Percentiles rank a stretch among this genome's conserved stretches.
These are phyloP conservation scores for Xiphophorus birchmanni DNA, from an alignment of 2,797 vertebrate genomes.

Conservation along the genomic window DNA sequence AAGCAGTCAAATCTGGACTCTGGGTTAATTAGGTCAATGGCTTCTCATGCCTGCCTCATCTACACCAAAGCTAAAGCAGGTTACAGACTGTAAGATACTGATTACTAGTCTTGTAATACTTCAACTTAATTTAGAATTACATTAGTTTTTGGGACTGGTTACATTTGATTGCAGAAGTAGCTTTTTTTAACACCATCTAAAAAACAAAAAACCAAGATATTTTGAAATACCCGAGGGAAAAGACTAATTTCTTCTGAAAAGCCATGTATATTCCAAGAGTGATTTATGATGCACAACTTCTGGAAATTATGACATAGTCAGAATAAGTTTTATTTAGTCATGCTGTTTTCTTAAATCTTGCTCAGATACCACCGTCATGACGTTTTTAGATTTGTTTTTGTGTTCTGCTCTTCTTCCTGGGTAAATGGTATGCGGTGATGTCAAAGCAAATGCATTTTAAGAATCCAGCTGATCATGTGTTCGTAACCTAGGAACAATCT, in stretches of 20 bases:
- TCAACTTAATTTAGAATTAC: background rate
- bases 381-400: background rate
- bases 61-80: background rate
- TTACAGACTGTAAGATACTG: background rate
- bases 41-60: slow-evolving; percentile 6
- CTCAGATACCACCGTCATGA: background rate
- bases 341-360: background rate
- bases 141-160: background rate
- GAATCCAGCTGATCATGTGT: background rate
- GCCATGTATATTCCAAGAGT: background rate
- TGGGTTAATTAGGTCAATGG: slow-evolving; percentile 24
- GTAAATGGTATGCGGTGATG: background rate
- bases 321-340: background rate
- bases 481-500: slow-evolving; percentile 5
- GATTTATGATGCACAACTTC: background rate
- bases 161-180: background rate
- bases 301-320: background rate
- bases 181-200: background rate
- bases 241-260: background rate
- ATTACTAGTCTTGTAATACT: background rate
- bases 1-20: background rate
- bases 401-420: background rate
- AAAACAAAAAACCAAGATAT: background rate
- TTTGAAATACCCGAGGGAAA: background rate
- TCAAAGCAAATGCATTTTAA: background rate